Evolutionary conservation across 2,797 vertebrate genomes (phyloP), one percentile per base, ranked within the genome.

Genomic region (Clarias pachynema): DNA sequence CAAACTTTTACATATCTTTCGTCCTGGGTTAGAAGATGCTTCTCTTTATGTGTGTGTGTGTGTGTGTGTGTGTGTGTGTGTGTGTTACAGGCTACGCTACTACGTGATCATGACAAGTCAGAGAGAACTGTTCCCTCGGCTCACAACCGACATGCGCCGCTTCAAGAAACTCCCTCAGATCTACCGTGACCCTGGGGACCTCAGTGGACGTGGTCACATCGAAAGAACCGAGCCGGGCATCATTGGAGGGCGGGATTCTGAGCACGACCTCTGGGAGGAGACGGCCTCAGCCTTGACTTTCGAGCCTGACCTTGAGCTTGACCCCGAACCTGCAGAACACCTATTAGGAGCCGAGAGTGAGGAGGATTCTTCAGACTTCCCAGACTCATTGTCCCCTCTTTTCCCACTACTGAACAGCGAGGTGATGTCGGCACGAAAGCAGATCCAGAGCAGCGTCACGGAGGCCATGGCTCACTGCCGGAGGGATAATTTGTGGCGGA

Each of bases 81-180:
- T 53, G 49, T 70, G 24, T 29, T 74, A 40, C 84, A 99, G 98
- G 92, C 89, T 99, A 29, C 95, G 95, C 79, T 99, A 97, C 92
- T 99, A 97, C 0, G 97, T 99, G 89, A 96, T 99, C 91, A 99
- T 99, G 96, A 99, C 98, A 0, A 99, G 98, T 91, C 98, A 99
- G 91, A 95, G 98, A 79, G 98, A 99, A 92, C 95, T 99, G 20
- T 99, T 99, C 74, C 98, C 98, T 0, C 96, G 97, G 69, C 96
- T 99, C 88, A 99, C 98, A 0, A 97, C 97, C 0, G 98, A 99
- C 88, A 96, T 99, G 97, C 95, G 96, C 0, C 97, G 98, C 73
- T 98, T 99, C 88, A 97, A 96, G 93, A 99, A 98, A 92, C 95
- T 98, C 22, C 96, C 98, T 0, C 96, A 95, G 89, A 93, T 97